phyloP scores from a whole-genome alignment of 2,797 vertebrate species.

The Heterohyrax brucei region DNA sequence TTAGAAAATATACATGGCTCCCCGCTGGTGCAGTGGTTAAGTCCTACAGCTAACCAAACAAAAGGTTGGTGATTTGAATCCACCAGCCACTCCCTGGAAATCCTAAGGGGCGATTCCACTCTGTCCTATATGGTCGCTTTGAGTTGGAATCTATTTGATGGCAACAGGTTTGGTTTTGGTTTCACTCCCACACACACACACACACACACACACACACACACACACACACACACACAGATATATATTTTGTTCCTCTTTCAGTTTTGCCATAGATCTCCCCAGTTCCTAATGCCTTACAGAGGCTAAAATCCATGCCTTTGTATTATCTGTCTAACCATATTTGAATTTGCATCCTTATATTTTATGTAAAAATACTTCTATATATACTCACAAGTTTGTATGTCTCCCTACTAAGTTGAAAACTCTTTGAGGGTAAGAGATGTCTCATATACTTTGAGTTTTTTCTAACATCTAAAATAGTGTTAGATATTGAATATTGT shows the following conservation, averaged over 20 bases:
- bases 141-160: too few relatives aligned
- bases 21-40: too few relatives aligned
- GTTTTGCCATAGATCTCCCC: background rate
- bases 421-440: background rate
- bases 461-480: background rate
- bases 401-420: background rate
- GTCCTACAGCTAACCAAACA: too few relatives aligned
- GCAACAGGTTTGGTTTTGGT: too few relatives aligned
- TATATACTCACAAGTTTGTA: background rate
- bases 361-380: background rate
- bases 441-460: accelerated
- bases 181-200: too few relatives aligned
- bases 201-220: too few relatives aligned
- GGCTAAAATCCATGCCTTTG: background rate
- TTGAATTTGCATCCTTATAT: slow-evolving; percentile 26
- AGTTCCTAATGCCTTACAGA: background rate
- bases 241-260: background rate
- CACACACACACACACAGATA: too few relatives aligned
- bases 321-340: background rate
- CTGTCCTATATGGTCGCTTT: too few relatives aligned
- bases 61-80: too few relatives aligned
- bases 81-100: too few relatives aligned
- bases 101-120: too few relatives aligned
- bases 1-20: too few relatives aligned
- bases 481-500: background rate